phyloP scores from a whole-genome alignment of 2,888 invertebrate species.

The Ochropleura leucogaster region DNA sequence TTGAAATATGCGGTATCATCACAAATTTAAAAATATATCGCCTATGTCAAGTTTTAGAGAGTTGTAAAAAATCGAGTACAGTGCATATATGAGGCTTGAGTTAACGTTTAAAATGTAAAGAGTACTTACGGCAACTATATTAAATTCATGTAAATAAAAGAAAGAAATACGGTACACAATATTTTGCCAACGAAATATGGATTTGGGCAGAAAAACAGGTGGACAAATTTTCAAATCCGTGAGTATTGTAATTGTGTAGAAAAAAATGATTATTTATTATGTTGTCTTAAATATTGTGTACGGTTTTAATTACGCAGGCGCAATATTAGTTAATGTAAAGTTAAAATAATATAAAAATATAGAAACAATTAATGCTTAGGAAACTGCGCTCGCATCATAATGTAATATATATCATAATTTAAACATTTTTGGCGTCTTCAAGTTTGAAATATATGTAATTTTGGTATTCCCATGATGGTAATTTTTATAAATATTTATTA shows the following conservation, averaged over 20 bases:
- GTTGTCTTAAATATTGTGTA: constrained; percentile 40
- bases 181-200: constrained; percentile 15
- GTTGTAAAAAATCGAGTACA: constrained; percentile 39
- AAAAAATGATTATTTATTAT: constrained; percentile 15
- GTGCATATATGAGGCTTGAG: constrained; percentile 51
- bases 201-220: not conserved
- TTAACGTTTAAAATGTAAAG: constrained; percentile 49
- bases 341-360: constrained; percentile 26
- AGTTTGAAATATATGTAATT: constrained; percentile 21
- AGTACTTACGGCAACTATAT: constrained; percentile 62
- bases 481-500: constrained; percentile 41
- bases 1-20: constrained; percentile 35
- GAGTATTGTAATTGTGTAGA: constrained; percentile 28
- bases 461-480: constrained; percentile 22
- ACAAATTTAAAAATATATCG: constrained; percentile 22
- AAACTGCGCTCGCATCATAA: constrained; percentile 47
- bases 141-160: constrained; percentile 43
- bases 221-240: not conserved
- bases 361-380: constrained; percentile 56
- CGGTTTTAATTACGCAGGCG: constrained; percentile 42
- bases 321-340: constrained; percentile 48
- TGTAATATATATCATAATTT: constrained; percentile 22
- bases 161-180: constrained; percentile 42
- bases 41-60: constrained; percentile 4
- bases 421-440: constrained; percentile 34